Evolutionary conservation across 2,113 vertebrate species (phyloP), one percentile per base, ranked within the genome.

Genomic region (Haplotaxodon microlepis): DNA sequence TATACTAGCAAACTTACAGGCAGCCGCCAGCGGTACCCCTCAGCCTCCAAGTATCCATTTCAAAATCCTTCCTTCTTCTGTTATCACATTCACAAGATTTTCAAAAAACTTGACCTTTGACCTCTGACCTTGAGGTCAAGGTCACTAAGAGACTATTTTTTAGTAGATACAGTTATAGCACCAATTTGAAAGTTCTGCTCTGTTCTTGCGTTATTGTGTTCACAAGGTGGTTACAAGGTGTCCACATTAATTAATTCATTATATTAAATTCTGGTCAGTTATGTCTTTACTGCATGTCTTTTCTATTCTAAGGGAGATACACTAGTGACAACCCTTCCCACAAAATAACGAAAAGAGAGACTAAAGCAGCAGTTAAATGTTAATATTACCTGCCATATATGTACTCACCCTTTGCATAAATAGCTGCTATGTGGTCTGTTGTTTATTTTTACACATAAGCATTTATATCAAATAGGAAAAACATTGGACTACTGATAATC

Each of bases 1-100:
- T 66, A 66, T 5, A 5, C 61, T 5, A 66, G 0, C 19, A 66
- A 2, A 66, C 4, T 0, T 66, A 38, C 19, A 0, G 61, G 61
- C 10, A 8, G 61, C 10, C 1, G 4, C 31, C 17, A 38, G 61
- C 4, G 0, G 31, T 66, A 66, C 1, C 4, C 3, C 61, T n/a
- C 61, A 66, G 61, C 34, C 61, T 66, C 34, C 19, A 38, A 38
- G 10, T 38, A 38, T 66, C 17, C 4, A n/a, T 3, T 66, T 66
- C 31, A 38, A 66, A 66, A 38, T 66, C 31, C 31, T 66, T 0
- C 61, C 17, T 38, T 66, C 3, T 36, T 66, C 31, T n/a, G 61
- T 38, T n/a, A 66, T 38, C 31, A 36, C 31, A 38, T 38, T 66
- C 34, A 66, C 10, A 21, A 21, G 34, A 3, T 13, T 66, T 38